Base-by-base conservation (phyloP, 2,113 vertebrate species). In the Macquaria ambigua region DNA sequence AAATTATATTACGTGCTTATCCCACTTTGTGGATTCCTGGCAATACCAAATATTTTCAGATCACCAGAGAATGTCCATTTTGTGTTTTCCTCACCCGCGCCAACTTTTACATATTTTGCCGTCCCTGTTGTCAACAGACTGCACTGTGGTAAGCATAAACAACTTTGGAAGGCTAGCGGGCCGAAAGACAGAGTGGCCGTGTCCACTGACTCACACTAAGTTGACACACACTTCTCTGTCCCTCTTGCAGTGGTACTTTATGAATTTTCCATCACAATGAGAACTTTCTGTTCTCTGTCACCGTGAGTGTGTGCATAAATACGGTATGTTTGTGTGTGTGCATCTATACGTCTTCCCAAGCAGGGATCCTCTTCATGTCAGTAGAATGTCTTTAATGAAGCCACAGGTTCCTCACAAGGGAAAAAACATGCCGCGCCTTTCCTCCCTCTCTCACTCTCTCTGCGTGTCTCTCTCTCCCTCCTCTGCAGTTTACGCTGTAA, bases 321-420 rank as follows among this genome's bases (percentile, higher is more conserved):
- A 18, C n/a, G 56, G 34, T 34, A 6, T 77, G 28, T 46, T 4
- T 46, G 15, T 71, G 10, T 66, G 43, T 76, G n/a, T 14, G 21
- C n/a, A 6, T 72, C 4, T 23, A n/a, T 74, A 39, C 5, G 1
- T 82, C 28, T 63, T 46, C 61, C 8, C 3, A 28, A 1, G 18
- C 55, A 48, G 48, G 31, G 69, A 52, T 68, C 53, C 18, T 81
- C 70, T 73, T 77, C 39, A 53, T 68, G 61, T 78, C 63, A 79
- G 59, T 39, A 48, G 23, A 73, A 64, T 46, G 59, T 39, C 48
- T 87, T 80, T 81, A 78, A 86, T 83, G 89, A 86, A 87, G 83
- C 74, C 80, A 86, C 84, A 84, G 74, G 85, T 85, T 91, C 21
- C 41, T 84, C 50, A 58, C 50, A 41, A 8, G 23, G 61, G 55